Evolutionary conservation across 2,113 vertebrate genomes (phyloP).

Genomic region (Psittacula cyanocephala): DNA sequence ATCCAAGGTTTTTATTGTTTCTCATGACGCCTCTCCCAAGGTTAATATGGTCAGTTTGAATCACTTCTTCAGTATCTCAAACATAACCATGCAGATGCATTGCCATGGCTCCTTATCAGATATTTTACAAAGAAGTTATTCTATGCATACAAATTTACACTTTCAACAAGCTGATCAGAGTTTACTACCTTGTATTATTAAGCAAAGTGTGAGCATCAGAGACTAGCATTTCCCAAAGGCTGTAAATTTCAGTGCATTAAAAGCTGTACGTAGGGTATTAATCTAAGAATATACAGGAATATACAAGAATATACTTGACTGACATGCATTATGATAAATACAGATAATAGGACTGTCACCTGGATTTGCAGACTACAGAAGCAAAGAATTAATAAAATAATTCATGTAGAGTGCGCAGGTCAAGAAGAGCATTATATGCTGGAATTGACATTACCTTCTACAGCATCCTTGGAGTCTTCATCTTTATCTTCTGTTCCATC

Average conservation of each 20-base stretch:
- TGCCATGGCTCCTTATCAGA: not conserved
- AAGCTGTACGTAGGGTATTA: not conserved
- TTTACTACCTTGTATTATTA: not conserved
- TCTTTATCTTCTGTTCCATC: conserved; percentile 92
- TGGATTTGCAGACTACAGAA: not conserved
- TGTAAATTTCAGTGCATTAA: not conserved
- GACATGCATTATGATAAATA: not conserved
- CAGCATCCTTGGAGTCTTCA: conserved; percentile 79
- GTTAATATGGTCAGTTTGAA: not conserved
- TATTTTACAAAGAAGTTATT: not conserved
- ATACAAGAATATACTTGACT: not conserved
- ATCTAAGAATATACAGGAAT: not conserved
- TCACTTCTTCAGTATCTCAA: not conserved
- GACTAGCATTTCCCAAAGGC: not conserved
- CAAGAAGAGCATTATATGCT: not conserved
- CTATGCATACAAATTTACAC: not conserved
- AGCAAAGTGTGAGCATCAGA: not conserved
- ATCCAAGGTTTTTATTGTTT: not conserved
- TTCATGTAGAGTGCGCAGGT: not conserved
- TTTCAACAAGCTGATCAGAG: not conserved
- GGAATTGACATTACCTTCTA: conserved; percentile 78
- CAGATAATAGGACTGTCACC: not conserved
- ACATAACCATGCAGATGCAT: rapidly evolving
- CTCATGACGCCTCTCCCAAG: not conserved
- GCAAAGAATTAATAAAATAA: not conserved